Evolutionary conservation across 2,888 invertebrate species (phyloP).

Genomic region (Thereva unica): DNA sequence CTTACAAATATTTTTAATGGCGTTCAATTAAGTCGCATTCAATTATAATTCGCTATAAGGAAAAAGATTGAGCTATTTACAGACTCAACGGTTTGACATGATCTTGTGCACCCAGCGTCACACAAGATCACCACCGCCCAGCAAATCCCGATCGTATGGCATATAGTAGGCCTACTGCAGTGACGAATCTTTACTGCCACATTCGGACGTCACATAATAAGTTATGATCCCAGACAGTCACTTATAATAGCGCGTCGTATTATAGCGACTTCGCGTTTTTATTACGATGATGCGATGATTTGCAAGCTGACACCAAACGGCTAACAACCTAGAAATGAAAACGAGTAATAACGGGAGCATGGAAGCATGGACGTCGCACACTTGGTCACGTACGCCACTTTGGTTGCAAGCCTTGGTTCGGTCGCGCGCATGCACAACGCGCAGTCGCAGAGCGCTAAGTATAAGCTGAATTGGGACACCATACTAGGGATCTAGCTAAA

Average conservation of each 20-base stretch:
- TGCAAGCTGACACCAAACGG: constrained; percentile 33
- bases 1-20: too few species aligned
- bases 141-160: too few species aligned
- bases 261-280: constrained; percentile 21
- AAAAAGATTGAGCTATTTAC: too few species aligned
- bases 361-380: constrained; percentile 25
- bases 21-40: too few species aligned
- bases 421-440: neutral
- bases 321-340: constrained; percentile 36
- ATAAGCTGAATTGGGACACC: neutral
- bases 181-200: too few species aligned
- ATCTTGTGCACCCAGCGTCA: too few species aligned
- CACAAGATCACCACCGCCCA: too few species aligned
- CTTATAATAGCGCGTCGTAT: neutral
- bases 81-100: too few species aligned
- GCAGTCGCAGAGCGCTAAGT: neutral
- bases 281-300: constrained; percentile 9
- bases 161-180: too few species aligned
- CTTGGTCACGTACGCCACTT: constrained; percentile 34
- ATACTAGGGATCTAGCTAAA: neutral
- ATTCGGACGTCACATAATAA: too few species aligned
- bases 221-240: too few species aligned
- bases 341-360: constrained; percentile 24
- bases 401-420: neutral
- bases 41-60: too few species aligned